Conservation (phyloP, 2,113 vertebrate genomes). For the Tapirus terrestris region DNA sequence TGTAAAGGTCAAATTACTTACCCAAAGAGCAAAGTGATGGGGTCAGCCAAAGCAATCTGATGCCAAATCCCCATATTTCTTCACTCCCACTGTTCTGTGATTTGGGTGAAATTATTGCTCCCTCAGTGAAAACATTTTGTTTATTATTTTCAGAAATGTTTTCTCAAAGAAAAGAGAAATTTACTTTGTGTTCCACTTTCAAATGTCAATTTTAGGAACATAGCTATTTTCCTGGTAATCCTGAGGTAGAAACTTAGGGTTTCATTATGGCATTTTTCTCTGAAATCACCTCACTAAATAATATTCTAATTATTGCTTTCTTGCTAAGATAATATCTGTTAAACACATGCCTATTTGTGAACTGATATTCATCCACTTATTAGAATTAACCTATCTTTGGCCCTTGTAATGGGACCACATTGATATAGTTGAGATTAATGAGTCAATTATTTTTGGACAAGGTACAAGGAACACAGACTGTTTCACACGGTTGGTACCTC, state of each 20-base stretch:
- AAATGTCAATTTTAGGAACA: conserved; percentile 18
- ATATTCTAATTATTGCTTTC: conserved; percentile 63
- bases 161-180: conserved; percentile 34
- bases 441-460: conserved; percentile 85
- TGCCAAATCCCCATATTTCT: not conserved
- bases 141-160: conserved; percentile 43
- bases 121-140: not conserved
- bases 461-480: conserved; percentile 80
- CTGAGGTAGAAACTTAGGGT: not conserved
- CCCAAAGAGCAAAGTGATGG: not conserved
- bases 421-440: conserved; percentile 85
- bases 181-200: not conserved
- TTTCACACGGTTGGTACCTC: conserved; percentile 72
- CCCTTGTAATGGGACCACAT: conserved; percentile 72
- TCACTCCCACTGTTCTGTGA: not conserved
- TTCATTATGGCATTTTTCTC: not conserved
- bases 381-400: conserved; percentile 85
- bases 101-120: not conserved
- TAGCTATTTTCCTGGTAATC: conserved; percentile 5
- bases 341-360: conserved; percentile 72
- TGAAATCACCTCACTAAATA: conserved; percentile 63
- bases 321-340: conserved; percentile 66
- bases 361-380: conserved; percentile 68
- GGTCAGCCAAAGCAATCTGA: not conserved
- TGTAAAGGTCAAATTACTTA: not conserved